These are phyloP conservation scores for Trichopria drosophilae DNA, from an alignment of 2,888 invertebrate species.

Conservation along the genomic window DNA sequence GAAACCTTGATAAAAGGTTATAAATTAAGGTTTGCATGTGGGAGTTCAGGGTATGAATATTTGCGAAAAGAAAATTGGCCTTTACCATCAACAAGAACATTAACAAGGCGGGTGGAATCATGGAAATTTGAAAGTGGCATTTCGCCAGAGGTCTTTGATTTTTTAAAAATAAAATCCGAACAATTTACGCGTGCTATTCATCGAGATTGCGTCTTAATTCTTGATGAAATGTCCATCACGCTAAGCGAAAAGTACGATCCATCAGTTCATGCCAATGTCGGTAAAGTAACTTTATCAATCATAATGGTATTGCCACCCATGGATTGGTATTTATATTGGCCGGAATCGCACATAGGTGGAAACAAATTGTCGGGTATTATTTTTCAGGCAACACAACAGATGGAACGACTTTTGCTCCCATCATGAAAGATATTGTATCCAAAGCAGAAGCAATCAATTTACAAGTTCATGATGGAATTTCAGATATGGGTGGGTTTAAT, in stretches of 20 bases:
- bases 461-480: conserved; percentile 35
- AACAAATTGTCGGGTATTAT: conserved; percentile 42
- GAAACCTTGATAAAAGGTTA: conserved; percentile 6
- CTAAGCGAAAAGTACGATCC: conserved; percentile 16
- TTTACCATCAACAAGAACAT: conserved; percentile 8
- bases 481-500: conserved; percentile 41
- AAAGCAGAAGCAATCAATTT: conserved; percentile 36
- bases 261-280: conserved; percentile 9
- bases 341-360: conserved; percentile 39
- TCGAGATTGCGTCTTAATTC: conserved; percentile 21
- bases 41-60: conserved; percentile 7
- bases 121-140: conserved; percentile 28
- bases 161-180: conserved; percentile 23
- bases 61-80: too few relatives aligned
- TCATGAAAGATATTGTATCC: conserved; percentile 31
- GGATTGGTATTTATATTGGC: conserved; percentile 41
- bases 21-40: conserved; percentile 13
- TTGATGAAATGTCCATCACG: conserved; percentile 32
- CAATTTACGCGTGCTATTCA: conserved; percentile 18
- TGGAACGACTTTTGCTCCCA: conserved; percentile 31
- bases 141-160: conserved; percentile 25
- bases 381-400: conserved; percentile 38
- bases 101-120: conserved; percentile 10
- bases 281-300: conserved; percentile 18
- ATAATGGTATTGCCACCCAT: conserved; percentile 35